A percentile compares a stretch with the other conserved stretches of the same genome.
phyloP scores from a whole-genome alignment of 2,113 vertebrate species.

The Odocoileus virginianus region DNA sequence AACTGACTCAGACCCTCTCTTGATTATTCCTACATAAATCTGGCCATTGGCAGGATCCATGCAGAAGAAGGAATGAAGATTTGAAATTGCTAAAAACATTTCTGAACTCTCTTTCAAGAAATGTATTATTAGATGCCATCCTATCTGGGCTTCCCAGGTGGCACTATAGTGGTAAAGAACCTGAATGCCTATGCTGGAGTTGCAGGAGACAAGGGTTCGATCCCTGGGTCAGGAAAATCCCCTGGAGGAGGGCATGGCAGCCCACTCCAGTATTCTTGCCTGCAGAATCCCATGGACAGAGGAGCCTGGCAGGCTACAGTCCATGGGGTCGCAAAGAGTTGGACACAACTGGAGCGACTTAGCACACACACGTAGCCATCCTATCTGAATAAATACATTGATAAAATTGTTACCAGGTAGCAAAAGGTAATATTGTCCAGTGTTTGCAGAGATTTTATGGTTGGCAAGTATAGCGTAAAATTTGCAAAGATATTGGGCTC shows the following conservation, averaged over 20 bases:
- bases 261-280: not conserved
- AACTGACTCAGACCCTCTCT: not conserved
- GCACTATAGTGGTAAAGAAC: not conserved
- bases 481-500: conserved; percentile 25
- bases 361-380: not conserved
- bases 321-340: not conserved
- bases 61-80: not conserved
- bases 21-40: not conserved
- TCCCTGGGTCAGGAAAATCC: not conserved
- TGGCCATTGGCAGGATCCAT: not conserved
- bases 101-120: not conserved
- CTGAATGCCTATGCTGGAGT: not conserved
- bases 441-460: conserved; percentile 38
- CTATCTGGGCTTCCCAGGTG: not conserved
- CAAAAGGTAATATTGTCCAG: conserved; percentile 10
- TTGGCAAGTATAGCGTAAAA: conserved; percentile 44
- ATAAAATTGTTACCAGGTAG: conserved; percentile 42
- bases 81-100: conserved; percentile 7
- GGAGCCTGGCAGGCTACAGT: not conserved
- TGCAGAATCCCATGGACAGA: not conserved
- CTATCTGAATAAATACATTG: conserved; percentile 46
- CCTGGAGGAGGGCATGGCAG: not conserved
- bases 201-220: not conserved
- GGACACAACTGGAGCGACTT: not conserved
- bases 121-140: conserved; percentile 3